Conservation (phyloP, 2,888 invertebrate species). For the Dasypogon diadema region DNA sequence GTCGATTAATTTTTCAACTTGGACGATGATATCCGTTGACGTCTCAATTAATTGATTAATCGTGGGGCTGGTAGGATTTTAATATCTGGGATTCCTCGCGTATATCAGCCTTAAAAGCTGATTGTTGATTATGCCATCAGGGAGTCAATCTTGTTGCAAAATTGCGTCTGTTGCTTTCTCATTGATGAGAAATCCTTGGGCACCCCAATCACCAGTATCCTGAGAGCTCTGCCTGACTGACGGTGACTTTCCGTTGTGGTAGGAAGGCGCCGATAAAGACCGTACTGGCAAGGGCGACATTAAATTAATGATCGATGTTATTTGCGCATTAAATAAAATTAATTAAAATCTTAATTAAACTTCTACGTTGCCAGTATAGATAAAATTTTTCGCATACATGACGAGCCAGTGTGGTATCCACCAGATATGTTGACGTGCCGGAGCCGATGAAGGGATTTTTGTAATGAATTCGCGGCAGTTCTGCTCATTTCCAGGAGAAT, state of each 20-base stretch:
- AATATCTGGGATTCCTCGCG: conserved; percentile 39
- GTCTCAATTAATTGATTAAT: conserved; percentile 52
- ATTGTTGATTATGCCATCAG: conserved; percentile 42
- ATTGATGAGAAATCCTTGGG: not conserved
- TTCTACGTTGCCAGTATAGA: conserved; percentile 53
- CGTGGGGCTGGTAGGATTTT: conserved; percentile 39
- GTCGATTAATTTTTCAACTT: conserved; percentile 41
- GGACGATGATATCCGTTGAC: conserved; percentile 48
- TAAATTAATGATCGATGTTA: conserved; percentile 59
- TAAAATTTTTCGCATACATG: not conserved
- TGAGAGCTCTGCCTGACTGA: not conserved
- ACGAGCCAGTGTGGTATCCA: not conserved
- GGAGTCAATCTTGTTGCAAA: not conserved
- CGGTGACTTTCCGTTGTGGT: conserved; percentile 24
- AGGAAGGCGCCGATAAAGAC: conserved; percentile 36
- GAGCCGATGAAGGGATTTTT: not conserved
- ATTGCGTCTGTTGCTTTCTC: not conserved
- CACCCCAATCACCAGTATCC: not conserved
- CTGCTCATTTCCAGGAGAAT: not conserved
- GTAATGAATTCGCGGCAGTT: not conserved
- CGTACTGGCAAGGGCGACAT: conserved; percentile 56
- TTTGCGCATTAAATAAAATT: conserved; percentile 59
- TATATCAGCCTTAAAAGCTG: conserved; percentile 41
- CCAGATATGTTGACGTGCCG: no score
- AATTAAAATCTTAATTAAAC: conserved; percentile 59